These are phyloP conservation scores for Clarias macrocephalus DNA, from an alignment of 2,113 vertebrate species.

Conservation along the genomic window DNA sequence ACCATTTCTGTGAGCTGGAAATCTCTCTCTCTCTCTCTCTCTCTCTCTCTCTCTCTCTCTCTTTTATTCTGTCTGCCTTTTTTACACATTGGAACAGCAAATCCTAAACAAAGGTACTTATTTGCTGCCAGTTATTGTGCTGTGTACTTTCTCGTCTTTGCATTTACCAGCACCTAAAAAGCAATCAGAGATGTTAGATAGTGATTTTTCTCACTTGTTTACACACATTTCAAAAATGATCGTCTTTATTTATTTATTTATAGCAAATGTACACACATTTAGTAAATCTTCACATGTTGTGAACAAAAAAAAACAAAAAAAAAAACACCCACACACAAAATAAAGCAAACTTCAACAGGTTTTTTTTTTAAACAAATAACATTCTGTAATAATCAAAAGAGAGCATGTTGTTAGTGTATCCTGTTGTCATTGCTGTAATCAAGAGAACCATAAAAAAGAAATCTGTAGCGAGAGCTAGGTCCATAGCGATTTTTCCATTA, in stretches of 20 bases:
- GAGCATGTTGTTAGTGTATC: neutral
- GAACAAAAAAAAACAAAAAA: neutral
- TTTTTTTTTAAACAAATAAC: neutral
- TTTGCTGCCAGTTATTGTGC: neutral
- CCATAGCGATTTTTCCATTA: no score
- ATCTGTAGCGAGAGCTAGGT: neutral
- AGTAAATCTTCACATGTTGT: neutral
- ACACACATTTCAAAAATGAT: neutral
- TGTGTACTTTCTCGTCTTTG: neutral
- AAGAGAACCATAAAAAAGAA: neutral
- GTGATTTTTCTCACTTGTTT: conserved; percentile 1
- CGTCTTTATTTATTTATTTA: neutral
- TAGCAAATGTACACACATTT: neutral
- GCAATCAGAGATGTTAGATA: neutral
- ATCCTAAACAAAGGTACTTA: neutral
- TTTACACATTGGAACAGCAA: neutral
- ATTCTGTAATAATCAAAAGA: neutral
- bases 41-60: neutral
- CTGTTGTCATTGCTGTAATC: neutral
- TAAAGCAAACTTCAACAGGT: neutral
- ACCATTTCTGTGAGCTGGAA: neutral
- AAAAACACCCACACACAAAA: neutral
- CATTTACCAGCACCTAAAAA: conserved; percentile 5
- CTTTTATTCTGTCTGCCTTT: neutral
- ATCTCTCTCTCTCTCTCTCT: neutral